A percentile compares a stretch with the other conserved stretches of the same genome.
These are phyloP conservation scores for Lycocorax pyrrhopterus DNA, from an alignment of 2,113 vertebrate species.

Conservation along the genomic window DNA sequence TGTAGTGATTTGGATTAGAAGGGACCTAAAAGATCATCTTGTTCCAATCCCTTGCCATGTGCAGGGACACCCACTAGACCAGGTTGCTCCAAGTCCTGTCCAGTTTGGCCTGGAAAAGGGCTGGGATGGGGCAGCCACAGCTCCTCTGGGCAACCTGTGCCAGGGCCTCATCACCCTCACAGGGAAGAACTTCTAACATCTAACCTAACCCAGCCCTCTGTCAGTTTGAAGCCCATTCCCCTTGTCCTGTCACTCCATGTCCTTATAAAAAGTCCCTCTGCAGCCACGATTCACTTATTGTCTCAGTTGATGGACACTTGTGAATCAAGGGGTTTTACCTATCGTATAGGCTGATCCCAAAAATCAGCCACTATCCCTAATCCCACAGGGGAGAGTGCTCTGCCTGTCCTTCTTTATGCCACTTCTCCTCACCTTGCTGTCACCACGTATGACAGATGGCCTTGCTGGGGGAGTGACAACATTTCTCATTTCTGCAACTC, in stretches of 20 bases:
- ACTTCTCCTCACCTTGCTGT: neutral
- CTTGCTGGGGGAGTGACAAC: neutral
- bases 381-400: neutral
- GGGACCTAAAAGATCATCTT: neutral
- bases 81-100: neutral
- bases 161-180: neutral
- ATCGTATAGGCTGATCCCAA: neutral
- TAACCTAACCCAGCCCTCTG: neutral
- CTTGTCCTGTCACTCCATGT: neutral
- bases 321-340: neutral
- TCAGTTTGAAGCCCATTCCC: neutral
- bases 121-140: neutral
- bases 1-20: neutral
- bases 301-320: neutral
- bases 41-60: neutral
- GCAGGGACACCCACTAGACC: neutral
- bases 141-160: too few species aligned
- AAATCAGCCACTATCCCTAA: neutral
- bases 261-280: neutral
- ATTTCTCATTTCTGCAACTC: neutral
- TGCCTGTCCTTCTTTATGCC: neutral
- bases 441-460: rapidly evolving
- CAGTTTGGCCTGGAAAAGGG: neutral
- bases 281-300: neutral
- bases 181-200: neutral